Evolutionary conservation across 1,140 invertebrate genomes (phyloP).

Genomic region (Bombus difficillimus): DNA sequence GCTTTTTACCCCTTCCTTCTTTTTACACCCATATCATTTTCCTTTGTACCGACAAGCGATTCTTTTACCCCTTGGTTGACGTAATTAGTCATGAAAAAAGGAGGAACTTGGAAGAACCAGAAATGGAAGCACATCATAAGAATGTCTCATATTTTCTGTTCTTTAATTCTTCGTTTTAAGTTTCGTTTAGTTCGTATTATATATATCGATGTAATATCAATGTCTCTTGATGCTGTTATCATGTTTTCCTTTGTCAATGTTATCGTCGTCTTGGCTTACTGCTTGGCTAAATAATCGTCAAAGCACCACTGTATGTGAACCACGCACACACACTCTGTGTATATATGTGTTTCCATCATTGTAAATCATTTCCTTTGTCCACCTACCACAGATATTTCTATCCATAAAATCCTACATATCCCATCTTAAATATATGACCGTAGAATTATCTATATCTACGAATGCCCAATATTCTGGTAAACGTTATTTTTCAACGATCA

Average conservation of each 20-base stretch:
- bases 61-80: not conserved
- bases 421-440: not conserved
- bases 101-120: not conserved
- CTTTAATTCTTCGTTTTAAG: not conserved
- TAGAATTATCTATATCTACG: not conserved
- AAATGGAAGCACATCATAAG: not conserved
- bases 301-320: slow-evolving; percentile 66
- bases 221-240: slow-evolving; percentile 43
- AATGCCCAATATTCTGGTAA: not conserved
- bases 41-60: not conserved
- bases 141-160: not conserved
- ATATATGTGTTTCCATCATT: slow-evolving; percentile 30
- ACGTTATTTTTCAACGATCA: not conserved
- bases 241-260: slow-evolving; percentile 60
- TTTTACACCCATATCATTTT: slow-evolving; percentile 7
- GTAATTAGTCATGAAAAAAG: not conserved
- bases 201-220: slow-evolving; percentile 3
- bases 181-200: slow-evolving; percentile 30
- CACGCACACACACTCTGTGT: slow-evolving; percentile 27
- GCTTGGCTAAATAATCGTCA: slow-evolving; percentile 71
- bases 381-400: not conserved
- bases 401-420: not conserved
- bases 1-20: slow-evolving; percentile 16
- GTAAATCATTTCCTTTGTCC: not conserved
- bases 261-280: slow-evolving; percentile 75